Conservation (phyloP, 2,888 invertebrate species). For the Drosophila flavopinicola region DNA sequence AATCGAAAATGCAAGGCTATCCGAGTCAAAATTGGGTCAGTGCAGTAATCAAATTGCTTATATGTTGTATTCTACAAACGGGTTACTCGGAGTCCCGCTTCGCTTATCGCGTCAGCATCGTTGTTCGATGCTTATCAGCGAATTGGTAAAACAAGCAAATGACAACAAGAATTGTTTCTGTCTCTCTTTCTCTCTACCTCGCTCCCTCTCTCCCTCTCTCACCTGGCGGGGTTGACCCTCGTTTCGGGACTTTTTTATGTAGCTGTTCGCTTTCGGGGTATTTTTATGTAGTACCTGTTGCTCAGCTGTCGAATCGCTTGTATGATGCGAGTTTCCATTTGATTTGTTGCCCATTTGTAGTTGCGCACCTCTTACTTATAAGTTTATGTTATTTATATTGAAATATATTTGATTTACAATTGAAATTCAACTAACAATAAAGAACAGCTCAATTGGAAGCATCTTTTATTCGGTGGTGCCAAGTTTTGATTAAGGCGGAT, state of each 20-base stretch:
- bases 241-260: neutral
- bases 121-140: constrained; percentile 9
- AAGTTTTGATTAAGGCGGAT: too few species aligned
- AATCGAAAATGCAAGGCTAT: constrained; percentile 35
- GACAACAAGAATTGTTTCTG: constrained; percentile 13
- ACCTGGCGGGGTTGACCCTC: neutral
- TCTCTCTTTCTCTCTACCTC: too few species aligned
- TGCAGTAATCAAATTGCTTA: constrained; percentile 27
- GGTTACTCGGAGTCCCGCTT: constrained; percentile 1
- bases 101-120: constrained; percentile 1
- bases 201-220: too few species aligned
- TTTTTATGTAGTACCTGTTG: constrained; percentile 1
- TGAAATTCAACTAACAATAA: too few species aligned
- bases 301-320: neutral
- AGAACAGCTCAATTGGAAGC: too few species aligned
- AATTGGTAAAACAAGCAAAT: constrained; percentile 10
- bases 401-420: too few species aligned
- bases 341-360: neutral
- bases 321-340: neutral
- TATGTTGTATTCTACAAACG: constrained; percentile 2
- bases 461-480: too few species aligned
- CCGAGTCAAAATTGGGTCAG: constrained; percentile 29
- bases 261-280: too few species aligned
- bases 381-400: too few species aligned
- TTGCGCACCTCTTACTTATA: too few species aligned